Conservation (phyloP, 2,888 invertebrate species). For the Drosophila macrothrix region DNA sequence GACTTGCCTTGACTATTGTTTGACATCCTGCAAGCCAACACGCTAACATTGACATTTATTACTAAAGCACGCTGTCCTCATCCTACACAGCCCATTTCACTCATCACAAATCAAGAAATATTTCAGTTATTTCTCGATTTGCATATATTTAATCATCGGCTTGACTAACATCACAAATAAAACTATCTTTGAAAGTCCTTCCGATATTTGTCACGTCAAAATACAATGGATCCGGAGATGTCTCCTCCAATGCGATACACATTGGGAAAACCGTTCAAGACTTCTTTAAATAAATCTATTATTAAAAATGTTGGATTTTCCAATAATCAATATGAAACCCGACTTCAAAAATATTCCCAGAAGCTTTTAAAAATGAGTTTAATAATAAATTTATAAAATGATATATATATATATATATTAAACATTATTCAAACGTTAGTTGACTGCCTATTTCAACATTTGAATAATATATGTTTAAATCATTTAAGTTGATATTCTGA, state of each 20-base stretch:
- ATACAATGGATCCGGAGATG: not conserved
- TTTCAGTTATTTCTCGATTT: slow-evolving; percentile 5
- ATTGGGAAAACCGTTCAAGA: not conserved
- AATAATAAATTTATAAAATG: not conserved
- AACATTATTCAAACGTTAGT: not conserved
- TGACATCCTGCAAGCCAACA: slow-evolving; percentile 34
- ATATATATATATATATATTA: not conserved
- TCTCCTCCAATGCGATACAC: not conserved
- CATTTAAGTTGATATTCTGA: not conserved
- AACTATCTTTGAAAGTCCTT: not conserved
- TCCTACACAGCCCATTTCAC: not conserved
- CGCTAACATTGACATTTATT: slow-evolving; percentile 35
- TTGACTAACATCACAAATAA: not conserved
- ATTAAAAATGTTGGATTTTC: not conserved
- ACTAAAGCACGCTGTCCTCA: not conserved
- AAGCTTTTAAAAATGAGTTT: not conserved
- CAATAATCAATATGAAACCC: not conserved
- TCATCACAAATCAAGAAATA: not conserved
- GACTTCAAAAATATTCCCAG: not conserved
- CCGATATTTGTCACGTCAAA: not conserved
- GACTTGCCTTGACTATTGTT: slow-evolving; percentile 33
- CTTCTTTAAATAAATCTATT: not conserved
- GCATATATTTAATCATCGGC: not conserved
- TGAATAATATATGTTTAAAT: not conserved
- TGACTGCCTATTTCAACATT: not conserved